Base-by-base conservation (phyloP, 2,888 invertebrate genomes). In the Cylloceria caligata region DNA sequence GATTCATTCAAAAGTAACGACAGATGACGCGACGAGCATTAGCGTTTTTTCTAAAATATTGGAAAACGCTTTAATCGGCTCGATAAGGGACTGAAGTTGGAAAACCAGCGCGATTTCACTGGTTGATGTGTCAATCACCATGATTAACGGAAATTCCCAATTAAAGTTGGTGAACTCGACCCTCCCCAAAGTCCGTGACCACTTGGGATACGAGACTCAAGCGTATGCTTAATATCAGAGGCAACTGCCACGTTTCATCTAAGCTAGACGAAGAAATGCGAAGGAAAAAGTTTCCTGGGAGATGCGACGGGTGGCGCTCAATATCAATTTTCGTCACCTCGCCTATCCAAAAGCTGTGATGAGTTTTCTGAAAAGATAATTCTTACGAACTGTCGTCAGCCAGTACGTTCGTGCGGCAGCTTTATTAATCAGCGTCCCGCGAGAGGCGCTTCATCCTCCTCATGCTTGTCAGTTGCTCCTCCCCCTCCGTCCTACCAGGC, bases 1-100 rank as follows among this genome's bases (percentile, higher is more conserved):
- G 16, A 3, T 69, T 45, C 19, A n/a, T 78, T 55, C 64, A 65
- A 39, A 60, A 78, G 74, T 49, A 74, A 49, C 42, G 69, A 64
- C 57, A n/a, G 71, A 74, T 34, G 67, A 74, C 47, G 55, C 42
- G 49, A 65, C 24, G 39, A 13, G 64, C 65, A 39, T 64, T 52
- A 64, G 47, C 39, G 36, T 36, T 60, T 52, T 60, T 34, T 57
- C 49, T 78, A 81, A 84, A 83, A 83, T 83, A 84, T 83, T 80
- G 80, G 75, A 80, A 79, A 83, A 80, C 80, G 69, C 68, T 78
- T 62, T n/a, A 52, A 52, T 64, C 81, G 39, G 76, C 55, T 60
- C 27, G 30, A 30, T 39, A 60, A 55, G 24, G 24, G 6, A 62
- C 52, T 36, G 47, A 65, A 60, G 62, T 74, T 57, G n/a, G 65